phyloP scores from a whole-genome alignment of 2,113 vertebrate species.

The Tiliqua scincoides region DNA sequence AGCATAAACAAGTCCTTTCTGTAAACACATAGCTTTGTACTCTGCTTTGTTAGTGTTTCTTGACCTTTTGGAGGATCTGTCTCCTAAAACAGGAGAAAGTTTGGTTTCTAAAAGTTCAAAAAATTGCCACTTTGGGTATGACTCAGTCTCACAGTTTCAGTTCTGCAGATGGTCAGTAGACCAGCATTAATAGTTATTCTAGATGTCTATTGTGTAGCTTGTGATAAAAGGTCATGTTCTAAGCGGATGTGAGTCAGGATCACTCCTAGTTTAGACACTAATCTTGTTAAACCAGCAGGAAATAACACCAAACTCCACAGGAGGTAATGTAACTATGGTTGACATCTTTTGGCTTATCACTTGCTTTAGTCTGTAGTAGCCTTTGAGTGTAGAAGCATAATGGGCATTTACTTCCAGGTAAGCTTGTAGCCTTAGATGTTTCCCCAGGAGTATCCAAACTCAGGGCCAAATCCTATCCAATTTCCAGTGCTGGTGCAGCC shows the following conservation, averaged over 20 bases:
- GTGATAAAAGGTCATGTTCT: not conserved
- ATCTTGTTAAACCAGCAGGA: not conserved
- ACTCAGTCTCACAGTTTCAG: not conserved
- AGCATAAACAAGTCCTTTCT: not conserved
- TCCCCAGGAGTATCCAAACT: not conserved
- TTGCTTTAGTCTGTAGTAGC: not conserved
- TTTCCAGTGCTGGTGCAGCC: no score
- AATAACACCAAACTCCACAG: not conserved
- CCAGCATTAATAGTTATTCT: not conserved
- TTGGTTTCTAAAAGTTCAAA: not conserved
- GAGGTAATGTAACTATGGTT: not conserved
- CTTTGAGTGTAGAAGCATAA: not conserved
- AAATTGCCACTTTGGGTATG: not conserved
- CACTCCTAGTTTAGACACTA: not conserved
- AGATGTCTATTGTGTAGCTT: not conserved
- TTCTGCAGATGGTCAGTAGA: not conserved
- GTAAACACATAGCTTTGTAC: not conserved
- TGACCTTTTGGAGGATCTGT: not conserved
- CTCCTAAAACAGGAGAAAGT: not conserved
- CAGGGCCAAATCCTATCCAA: no score
- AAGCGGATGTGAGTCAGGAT: not conserved
- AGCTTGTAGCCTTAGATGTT: no score
- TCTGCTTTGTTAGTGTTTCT: not conserved
- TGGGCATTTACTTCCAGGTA: not conserved
- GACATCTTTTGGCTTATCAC: not conserved